phyloP scores from a whole-genome alignment of 1,140 invertebrate genomes.

The Euwallacea similis region DNA sequence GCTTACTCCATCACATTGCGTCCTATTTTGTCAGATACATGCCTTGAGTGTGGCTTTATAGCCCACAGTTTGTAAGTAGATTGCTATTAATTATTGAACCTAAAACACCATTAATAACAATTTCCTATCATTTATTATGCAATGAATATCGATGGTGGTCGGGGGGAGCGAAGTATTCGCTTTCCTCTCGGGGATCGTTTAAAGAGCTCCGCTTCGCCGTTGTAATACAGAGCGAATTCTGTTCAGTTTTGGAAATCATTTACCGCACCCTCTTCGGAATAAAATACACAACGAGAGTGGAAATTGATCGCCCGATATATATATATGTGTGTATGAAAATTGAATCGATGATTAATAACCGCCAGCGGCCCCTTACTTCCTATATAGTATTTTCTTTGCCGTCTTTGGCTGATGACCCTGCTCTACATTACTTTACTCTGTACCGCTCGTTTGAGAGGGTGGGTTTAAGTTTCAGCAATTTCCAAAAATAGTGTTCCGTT shows the following conservation, averaged over 20 bases:
- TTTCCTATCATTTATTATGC: background rate
- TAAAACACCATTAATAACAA: background rate
- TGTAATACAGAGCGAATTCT: background rate
- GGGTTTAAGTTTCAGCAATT: no score
- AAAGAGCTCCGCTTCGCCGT: background rate
- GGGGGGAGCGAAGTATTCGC: background rate
- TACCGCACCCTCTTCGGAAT: constrained; percentile 15
- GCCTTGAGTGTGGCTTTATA: no score
- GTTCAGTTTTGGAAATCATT: constrained; percentile 9
- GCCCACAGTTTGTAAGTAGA: background rate
- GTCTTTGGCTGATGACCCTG: background rate
- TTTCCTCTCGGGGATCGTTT: background rate
- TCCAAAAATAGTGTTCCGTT: no score
- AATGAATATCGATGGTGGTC: background rate
- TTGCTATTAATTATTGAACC: background rate
- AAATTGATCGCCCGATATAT: constrained; percentile 22
- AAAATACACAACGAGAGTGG: constrained; percentile 20
- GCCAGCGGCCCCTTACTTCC: background rate
- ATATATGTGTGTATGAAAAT: constrained; percentile 18
- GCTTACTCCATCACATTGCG: no score
- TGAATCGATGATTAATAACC: constrained; percentile 19
- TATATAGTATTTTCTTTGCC: constrained; percentile 2
- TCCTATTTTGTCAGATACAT: no score
- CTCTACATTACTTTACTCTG: no score
- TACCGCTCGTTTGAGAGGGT: no score